Evolutionary conservation across 92 coral and sea anemone genomes (phyloP).

Genomic region (Paramuricea clavata): DNA sequence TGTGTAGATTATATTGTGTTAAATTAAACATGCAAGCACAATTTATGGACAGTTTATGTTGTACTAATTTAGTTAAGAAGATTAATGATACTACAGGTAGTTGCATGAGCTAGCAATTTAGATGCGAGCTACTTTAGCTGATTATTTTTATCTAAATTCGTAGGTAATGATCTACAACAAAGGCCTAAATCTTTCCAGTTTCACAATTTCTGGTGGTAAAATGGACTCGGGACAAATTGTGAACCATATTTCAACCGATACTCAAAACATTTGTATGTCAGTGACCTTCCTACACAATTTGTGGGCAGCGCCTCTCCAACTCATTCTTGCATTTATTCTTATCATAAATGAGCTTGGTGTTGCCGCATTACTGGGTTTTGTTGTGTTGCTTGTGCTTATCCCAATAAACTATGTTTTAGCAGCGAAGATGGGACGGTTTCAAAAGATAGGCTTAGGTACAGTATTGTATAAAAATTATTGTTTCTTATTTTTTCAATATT

Average conservation of each 20-base stretch:
- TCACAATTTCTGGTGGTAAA: conserved; percentile 34
- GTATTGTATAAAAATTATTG: too few species aligned
- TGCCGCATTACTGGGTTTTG: conserved; percentile 33
- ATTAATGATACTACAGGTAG: too few species aligned
- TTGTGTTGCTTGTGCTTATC: conserved; percentile 18
- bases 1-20: too few species aligned
- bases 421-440: conserved; percentile 31
- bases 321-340: conserved; percentile 23
- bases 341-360: conserved; percentile 40
- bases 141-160: not conserved
- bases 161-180: conserved; percentile 47
- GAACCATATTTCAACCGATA: conserved; percentile 40
- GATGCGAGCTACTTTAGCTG: not conserved
- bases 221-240: conserved; percentile 45
- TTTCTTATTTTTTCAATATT: too few species aligned
- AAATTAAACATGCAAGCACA: too few species aligned
- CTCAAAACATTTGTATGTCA: conserved; percentile 33
- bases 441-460: conserved; percentile 40
- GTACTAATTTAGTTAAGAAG: too few species aligned
- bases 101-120: too few species aligned
- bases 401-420: conserved; percentile 42
- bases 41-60: too few species aligned
- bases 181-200: conserved; percentile 30
- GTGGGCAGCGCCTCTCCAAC: conserved; percentile 37
- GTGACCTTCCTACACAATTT: conserved; percentile 28